Conservation (phyloP, 2,888 invertebrate genomes). For the Gymnocheta viridis region DNA sequence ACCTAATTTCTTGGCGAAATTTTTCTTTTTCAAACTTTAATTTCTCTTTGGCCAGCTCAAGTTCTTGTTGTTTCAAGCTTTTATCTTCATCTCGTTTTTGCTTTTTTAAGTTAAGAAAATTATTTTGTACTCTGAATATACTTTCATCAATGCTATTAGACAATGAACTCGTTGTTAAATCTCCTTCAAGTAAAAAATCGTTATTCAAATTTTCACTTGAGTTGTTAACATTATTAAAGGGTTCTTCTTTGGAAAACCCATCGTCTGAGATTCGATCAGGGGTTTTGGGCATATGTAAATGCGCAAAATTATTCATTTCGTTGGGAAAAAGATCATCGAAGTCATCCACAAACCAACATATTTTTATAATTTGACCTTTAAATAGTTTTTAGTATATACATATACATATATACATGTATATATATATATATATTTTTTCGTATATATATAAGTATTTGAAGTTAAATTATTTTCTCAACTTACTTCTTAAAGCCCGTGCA, state of each 20-base stretch:
- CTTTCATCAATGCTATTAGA: constrained; percentile 19
- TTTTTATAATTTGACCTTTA: constrained; percentile 47
- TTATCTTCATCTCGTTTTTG: constrained; percentile 6
- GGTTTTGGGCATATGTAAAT: not conserved
- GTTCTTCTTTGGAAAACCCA: constrained; percentile 23
- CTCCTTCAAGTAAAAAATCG: constrained; percentile 10
- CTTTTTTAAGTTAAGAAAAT: not conserved
- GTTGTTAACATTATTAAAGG: constrained; percentile 11
- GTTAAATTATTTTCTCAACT: not conserved
- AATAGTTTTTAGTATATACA: not conserved
- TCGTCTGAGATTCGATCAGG: constrained; percentile 8
- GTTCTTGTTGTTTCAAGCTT: constrained; percentile 29
- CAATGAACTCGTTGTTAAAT: constrained; percentile 27
- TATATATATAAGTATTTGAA: not conserved
- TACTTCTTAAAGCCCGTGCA: constrained; percentile 14
- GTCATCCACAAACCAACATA: constrained; percentile 54
- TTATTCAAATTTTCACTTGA: not conserved
- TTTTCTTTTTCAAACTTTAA: constrained; percentile 51
- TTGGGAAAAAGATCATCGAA: constrained; percentile 51
- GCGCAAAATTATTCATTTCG: not conserved
- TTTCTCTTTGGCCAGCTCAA: constrained; percentile 19
- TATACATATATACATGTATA: too few relatives aligned
- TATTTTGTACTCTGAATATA: constrained; percentile 5
- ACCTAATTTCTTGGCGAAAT: constrained; percentile 36
- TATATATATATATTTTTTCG: too few relatives aligned